These are phyloP conservation scores for Ephialtes manifestator DNA, from an alignment of 2,888 invertebrate genomes.

Conservation along the genomic window DNA sequence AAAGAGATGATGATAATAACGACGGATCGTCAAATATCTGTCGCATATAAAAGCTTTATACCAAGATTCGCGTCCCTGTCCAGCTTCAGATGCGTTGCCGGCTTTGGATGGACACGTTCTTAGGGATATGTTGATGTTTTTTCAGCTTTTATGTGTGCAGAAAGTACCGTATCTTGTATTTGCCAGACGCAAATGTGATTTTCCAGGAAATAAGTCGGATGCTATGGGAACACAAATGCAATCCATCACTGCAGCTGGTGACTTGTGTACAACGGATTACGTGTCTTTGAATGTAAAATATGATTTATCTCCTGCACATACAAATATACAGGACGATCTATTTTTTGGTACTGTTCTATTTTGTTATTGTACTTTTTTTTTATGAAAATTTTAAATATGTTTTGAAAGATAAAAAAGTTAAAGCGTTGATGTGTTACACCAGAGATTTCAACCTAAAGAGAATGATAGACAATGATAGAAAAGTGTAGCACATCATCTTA, in stretches of 20 bases:
- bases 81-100: background rate
- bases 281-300: constrained; percentile 1
- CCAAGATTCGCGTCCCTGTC: background rate
- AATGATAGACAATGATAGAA: no score
- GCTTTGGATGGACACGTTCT: background rate
- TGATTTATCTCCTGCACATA: background rate
- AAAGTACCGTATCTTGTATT: background rate
- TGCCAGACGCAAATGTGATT: constrained; percentile 26
- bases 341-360: background rate
- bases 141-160: background rate
- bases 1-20: constrained; percentile 30
- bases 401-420: background rate
- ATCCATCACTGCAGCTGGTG: constrained; percentile 26
- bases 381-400: no score
- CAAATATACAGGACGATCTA: background rate
- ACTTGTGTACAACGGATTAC: background rate
- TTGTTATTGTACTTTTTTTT: background rate
- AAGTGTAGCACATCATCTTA: no score
- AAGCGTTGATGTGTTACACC: no score
- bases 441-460: no score
- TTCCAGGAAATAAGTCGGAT: constrained; percentile 22
- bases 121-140: background rate
- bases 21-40: constrained; percentile 33
- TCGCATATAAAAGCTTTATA: constrained; percentile 36
- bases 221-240: background rate